Conservation (phyloP, 2,888 invertebrate species). For the Polydrusus cervinus region DNA sequence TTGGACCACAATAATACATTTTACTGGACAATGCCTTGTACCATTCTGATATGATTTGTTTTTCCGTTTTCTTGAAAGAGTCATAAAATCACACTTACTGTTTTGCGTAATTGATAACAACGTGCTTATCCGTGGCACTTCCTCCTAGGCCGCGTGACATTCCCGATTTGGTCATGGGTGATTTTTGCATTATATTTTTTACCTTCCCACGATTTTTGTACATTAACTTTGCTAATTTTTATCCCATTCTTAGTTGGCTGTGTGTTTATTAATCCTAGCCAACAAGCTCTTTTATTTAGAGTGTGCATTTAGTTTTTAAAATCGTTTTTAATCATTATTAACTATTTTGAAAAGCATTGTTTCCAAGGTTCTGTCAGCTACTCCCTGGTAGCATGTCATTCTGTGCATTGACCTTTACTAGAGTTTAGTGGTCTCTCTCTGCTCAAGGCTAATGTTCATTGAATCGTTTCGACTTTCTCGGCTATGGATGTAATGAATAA, state of each 20-base stretch:
- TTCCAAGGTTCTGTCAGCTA: no score
- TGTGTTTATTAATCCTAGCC: neutral
- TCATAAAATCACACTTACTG: neutral
- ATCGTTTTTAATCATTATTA: no score
- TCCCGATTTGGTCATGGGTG: constrained; percentile 9
- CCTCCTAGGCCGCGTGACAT: constrained; percentile 10
- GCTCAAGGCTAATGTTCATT: no score
- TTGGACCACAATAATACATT: no score
- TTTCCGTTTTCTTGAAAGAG: neutral
- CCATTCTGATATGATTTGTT: no score
- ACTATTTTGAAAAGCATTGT: no score
- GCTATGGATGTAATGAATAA: no score
- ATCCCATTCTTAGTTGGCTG: constrained; percentile 18
- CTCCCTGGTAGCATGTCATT: no score
- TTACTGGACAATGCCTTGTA: no score
- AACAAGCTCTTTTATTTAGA: neutral
- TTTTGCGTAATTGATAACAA: neutral
- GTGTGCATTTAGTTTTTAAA: neutral
- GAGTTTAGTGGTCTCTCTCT: no score
- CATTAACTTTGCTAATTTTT: constrained; percentile 21
- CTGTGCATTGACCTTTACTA: no score
- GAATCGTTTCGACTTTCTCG: no score
- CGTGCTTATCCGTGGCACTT: constrained; percentile 11
- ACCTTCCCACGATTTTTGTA: constrained; percentile 32
- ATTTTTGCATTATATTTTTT: constrained; percentile 16